Base-by-base conservation (phyloP, 2,888 invertebrate species). In the Heliconius ethilla region DNA sequence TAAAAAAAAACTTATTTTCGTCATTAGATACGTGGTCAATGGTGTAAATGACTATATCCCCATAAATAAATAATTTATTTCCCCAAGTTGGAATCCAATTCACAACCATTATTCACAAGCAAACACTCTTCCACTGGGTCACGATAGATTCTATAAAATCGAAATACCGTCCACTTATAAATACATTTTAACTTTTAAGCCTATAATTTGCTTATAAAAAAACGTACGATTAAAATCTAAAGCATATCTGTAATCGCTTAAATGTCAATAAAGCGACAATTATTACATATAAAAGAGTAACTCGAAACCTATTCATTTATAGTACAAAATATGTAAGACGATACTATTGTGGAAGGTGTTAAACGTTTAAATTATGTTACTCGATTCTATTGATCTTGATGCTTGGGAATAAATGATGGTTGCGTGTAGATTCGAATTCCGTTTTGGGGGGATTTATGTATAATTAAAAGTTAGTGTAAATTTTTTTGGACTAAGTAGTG, bases 181-280 rank as follows among this genome's bases (percentile, higher is more conserved):
- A 51, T 22, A 51, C 0, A 22, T 22, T 51, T 51, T 9, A 22
- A 51, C 25, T 27, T 74, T 65, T 13, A 63, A 74, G 7, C 40
- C 63, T 45, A 45, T 63, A 74, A 74, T 65, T 65, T 40, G 29
- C 7, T 29, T 29, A 59, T 59, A 27, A 37, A 74, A 62, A 62
- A 74, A 74, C 18, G 37, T 40, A 65, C 15, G 62, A 74, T 74
- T 45, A 74, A 22, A 27, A 74, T 74, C 62, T 74, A 40, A 45
- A 63, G 27, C 79, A 75, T 82, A 84, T 84, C 82, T 82, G 74
- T 81, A 80, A 86, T 85, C 86, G 82, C 79, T 86, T 86, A 86
- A 87, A 85, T 76, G 81, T 84, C 84, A 83, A 84, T 87, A 84
- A 87, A 86, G 87, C 81, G 82, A 82, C 85, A 81, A 88, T 88